Evolutionary conservation across 1,140 invertebrate species (phyloP), one percentile per base, ranked within the genome.

Genomic region (Brachionus rotundiformis): DNA sequence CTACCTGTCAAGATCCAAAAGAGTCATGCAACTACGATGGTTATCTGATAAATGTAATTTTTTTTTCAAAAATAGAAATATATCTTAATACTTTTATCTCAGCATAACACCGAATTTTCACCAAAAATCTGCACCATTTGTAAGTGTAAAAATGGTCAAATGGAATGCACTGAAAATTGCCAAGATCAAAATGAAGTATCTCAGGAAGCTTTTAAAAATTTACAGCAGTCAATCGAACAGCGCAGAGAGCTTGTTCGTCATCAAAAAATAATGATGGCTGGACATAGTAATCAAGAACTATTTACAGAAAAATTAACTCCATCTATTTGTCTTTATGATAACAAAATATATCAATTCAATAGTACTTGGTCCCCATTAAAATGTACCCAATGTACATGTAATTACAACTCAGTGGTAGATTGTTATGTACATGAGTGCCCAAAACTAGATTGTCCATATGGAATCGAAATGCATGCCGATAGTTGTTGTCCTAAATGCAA

Each of bases 361-460:
- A 27, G 25, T 3, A 79, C 76, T 31, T 79, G 76, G 76, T 59
- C 76, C 1, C 47, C 59, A 3, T n/a, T 63, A 0, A 63, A 79
- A 33, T 79, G 76, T 16, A 59, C 76, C 11, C 31, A 59, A 54
- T 79, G 76, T 23, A 79, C 11, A 63, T 79, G 76, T 13, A 31
- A 8, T 1, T 61, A 39, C n/a, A 79, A 79, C 33, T 79, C 76
- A 8, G 10, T 23, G 19, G 59, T 79, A 3, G 59, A 54, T 63
- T 79, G 76, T 27, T 79, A 59, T 41, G 76, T 79, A 25, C 44
- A 54, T 19, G 76, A 79, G 13, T 79, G 76, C 59, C 76, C 76
- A 16, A 33, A 31, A 19, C 33, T 79, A 4, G 31, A 63, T 36
- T 79, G 76, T 39, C 47, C 47, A 25, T 36, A 54, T 27, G 76